Conservation (phyloP, 2,113 vertebrate species). For the Neotragus moschatus region DNA sequence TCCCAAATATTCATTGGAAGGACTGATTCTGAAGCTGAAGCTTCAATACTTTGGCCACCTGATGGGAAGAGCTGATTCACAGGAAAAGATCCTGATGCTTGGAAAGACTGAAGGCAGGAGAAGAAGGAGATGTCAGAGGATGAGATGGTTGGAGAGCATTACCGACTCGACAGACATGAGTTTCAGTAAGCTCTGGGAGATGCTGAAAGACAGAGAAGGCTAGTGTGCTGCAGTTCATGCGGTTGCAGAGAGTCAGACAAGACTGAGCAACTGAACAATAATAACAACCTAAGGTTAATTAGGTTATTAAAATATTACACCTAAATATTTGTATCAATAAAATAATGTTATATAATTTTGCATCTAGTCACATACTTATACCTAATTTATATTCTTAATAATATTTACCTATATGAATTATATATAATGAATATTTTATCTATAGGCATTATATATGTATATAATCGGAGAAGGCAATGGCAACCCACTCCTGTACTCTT, state of each 20-base stretch:
- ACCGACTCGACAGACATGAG: too few species aligned
- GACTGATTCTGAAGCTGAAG: neutral
- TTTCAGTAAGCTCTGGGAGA: too few species aligned
- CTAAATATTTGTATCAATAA: neutral
- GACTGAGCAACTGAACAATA: neutral
- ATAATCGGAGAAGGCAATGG: neutral
- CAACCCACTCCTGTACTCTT: too few species aligned
- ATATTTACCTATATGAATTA: neutral
- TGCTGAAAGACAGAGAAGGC: too few species aligned
- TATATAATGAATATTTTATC: neutral
- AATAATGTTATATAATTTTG: neutral
- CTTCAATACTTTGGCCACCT: neutral
- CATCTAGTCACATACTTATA: neutral
- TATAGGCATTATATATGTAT: neutral
- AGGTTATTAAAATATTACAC: neutral
- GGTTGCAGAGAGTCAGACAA: neutral
- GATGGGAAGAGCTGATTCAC: neutral
- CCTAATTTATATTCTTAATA: neutral
- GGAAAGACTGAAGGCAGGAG: neutral
- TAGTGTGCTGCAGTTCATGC: too few species aligned
- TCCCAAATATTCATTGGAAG: neutral
- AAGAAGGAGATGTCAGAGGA: neutral
- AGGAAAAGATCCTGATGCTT: neutral
- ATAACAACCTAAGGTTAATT: neutral
- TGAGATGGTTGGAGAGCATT: too few species aligned